Evolutionary conservation across 2,888 invertebrate genomes (phyloP).

Genomic region (Clanis bilineata): DNA sequence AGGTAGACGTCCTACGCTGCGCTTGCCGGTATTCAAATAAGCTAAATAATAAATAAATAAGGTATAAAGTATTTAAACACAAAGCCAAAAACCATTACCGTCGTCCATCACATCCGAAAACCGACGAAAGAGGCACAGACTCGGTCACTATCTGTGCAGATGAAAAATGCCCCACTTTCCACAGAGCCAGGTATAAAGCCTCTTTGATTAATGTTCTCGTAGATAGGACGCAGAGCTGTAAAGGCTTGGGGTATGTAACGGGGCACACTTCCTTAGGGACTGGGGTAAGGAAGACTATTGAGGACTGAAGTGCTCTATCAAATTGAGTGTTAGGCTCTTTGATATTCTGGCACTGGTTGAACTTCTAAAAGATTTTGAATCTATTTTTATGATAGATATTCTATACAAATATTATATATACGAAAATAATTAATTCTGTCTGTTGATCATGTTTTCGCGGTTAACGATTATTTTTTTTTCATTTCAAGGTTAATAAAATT

Average conservation of each 20-base stretch:
- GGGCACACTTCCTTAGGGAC: not conserved
- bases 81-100: not conserved
- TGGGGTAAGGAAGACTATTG: not conserved
- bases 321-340: constrained; percentile 9
- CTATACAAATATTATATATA: no score
- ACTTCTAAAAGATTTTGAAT: no score
- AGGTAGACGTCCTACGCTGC: no score
- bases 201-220: not conserved
- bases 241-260: not conserved
- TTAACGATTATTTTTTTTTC: no score
- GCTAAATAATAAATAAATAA: no score
- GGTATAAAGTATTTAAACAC: not conserved
- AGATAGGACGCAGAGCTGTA: constrained; percentile 2
- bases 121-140: not conserved
- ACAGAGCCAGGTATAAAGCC: not conserved
- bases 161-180: constrained; percentile 6
- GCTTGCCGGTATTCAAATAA: no score
- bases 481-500: no score
- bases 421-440: no score
- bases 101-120: not conserved
- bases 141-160: not conserved
- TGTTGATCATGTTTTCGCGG: no score
- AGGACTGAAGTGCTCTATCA: not conserved
- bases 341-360: no score
- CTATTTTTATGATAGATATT: no score